phyloP scores from a whole-genome alignment of 2,113 vertebrate species.

The Dasyurus viverrinus region DNA sequence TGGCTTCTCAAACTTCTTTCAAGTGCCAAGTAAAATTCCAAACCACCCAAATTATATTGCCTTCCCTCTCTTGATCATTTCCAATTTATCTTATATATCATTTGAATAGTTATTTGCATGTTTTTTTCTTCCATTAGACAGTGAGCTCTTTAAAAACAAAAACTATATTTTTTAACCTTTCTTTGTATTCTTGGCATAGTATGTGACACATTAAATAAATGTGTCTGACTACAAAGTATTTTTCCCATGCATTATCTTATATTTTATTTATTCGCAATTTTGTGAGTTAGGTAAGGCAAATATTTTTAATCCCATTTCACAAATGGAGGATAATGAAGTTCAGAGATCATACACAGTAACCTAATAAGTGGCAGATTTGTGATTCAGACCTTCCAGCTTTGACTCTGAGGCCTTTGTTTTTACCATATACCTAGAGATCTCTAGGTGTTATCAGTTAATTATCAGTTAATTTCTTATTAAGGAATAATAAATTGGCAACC shows the following conservation, averaged over 20 bases:
- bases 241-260: background rate
- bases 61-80: background rate
- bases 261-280: background rate
- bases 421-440: background rate
- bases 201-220: background rate
- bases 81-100: background rate
- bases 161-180: background rate
- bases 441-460: background rate
- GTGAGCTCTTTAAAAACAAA: background rate
- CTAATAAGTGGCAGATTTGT: background rate
- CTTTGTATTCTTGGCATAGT: background rate
- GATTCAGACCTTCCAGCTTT: background rate
- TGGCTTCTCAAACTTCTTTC: background rate
- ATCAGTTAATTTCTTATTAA: background rate
- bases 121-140: background rate
- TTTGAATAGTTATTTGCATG: background rate
- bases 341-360: background rate
- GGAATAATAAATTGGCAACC: background rate
- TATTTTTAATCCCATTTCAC: background rate
- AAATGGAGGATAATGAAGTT: background rate
- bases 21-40: background rate
- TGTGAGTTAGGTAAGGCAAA: background rate
- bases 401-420: background rate
- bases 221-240: background rate
- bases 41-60: background rate